A percentile compares a stretch with the other conserved stretches of the same genome.
Conservation (phyloP, 2,113 vertebrate genomes). For the Erythrocercus mccallii region DNA sequence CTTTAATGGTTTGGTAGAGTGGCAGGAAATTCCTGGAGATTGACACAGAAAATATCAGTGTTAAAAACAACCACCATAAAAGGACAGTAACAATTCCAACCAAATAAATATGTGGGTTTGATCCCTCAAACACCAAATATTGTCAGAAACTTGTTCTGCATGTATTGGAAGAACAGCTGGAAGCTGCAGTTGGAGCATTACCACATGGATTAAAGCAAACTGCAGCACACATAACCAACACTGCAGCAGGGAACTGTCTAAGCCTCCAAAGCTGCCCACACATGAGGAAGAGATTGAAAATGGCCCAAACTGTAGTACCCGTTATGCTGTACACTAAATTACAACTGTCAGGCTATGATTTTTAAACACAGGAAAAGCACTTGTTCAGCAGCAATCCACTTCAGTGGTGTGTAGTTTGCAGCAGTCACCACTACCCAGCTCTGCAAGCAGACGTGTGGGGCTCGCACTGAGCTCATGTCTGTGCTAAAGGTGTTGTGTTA, state of each 20-base stretch:
- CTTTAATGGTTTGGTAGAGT: not conserved
- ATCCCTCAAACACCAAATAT: not conserved
- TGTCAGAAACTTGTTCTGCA: not conserved
- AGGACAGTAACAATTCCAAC: not conserved
- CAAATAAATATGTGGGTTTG: not conserved
- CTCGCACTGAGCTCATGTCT: not conserved
- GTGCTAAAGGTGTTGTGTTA: rapidly evolving
- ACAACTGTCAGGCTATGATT: not conserved
- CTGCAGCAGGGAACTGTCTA: not conserved
- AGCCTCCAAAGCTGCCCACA: not conserved
- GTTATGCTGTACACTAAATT: not conserved
- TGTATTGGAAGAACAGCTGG: not conserved
- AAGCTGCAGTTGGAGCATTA: not conserved
- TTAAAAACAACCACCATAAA: not conserved
- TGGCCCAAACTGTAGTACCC: not conserved
- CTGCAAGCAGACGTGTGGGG: not conserved
- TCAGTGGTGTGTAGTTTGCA: not conserved
- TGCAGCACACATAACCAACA: not conserved
- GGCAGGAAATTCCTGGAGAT: not conserved
- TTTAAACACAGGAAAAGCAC: not conserved
- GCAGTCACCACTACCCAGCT: not conserved
- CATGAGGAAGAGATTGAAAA: not conserved
- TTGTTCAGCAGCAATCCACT: not conserved
- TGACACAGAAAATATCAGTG: not conserved
- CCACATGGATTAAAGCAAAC: not conserved